A percentile compares a stretch with the other conserved stretches of the same genome.
These are phyloP conservation scores for Bujurquina vittata DNA, from an alignment of 2,113 vertebrate species.

Conservation along the genomic window DNA sequence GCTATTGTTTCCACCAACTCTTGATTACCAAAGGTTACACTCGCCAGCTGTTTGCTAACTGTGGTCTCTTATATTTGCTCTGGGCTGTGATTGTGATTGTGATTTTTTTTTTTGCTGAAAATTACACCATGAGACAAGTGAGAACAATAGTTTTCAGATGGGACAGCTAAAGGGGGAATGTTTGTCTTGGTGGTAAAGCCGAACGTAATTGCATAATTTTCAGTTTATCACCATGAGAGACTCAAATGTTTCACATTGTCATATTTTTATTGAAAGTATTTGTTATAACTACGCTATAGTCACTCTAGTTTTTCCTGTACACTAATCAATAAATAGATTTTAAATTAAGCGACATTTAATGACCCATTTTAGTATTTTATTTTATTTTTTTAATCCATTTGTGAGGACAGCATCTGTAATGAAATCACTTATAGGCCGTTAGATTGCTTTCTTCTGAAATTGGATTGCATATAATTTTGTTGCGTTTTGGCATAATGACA, in stretches of 20 bases:
- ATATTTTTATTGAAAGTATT: not conserved
- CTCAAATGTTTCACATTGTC: not conserved
- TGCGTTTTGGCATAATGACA: no score
- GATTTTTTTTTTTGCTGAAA: no score
- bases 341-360: not conserved
- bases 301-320: not conserved
- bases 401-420: not conserved
- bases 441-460: no score
- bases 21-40: not conserved
- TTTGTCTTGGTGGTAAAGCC: not conserved
- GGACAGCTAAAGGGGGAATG: not conserved
- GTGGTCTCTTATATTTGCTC: not conserved
- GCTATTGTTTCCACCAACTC: not conserved
- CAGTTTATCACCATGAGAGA: not conserved
- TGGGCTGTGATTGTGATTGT: no score
- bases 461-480: no score
- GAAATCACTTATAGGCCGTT: not conserved
- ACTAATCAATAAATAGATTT: not conserved
- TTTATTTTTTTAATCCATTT: not conserved
- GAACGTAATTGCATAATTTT: not conserved
- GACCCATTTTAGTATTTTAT: not conserved
- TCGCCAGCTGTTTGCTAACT: not conserved
- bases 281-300: not conserved
- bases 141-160: not conserved
- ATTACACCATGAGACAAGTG: not conserved